Base-by-base conservation (phyloP, 2,888 invertebrate species). In the Anarsia innoxiella region DNA sequence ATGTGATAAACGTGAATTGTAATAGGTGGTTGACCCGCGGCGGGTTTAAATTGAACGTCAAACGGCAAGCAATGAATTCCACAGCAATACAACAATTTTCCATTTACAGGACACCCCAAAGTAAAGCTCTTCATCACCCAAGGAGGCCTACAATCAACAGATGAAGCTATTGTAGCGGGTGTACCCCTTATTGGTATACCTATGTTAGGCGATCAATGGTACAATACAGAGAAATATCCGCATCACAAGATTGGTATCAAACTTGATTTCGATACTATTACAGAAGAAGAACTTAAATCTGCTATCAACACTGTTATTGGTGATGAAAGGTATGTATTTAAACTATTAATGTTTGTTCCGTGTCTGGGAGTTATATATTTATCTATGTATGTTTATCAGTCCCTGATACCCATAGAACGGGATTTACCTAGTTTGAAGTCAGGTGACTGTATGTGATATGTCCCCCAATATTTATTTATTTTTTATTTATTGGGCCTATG, bases 121-220 rank as follows among this genome's bases (percentile, higher is more conserved):
- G 39, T 85, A 0, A 83, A 79, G 46, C 12, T 65, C 1, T 67
- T 66, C 1, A 16, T 35, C 6, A 35, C 29, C 5, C 36, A 23
- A 36, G 35, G 35, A 8, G 35, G 35, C 4, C 27, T 35, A 2
- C 35, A 35, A 16, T 35, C 35, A 1, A 35, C 78, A 1, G 80
- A 83, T 35, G 85, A 86, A 51, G 66, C 83, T 0, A 71, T 85
- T 11, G 51, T 54, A 4, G 71, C 73, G 9, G 70, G 69, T 15
- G 72, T 80, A 1, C 82, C 84, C 0, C 45, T 85, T 1, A 43
- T 85, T 1, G 79, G 69, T 4, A 48, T 85, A 8, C 80, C 83
- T 0, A 67, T 84, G 51, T 44, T 76, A n/a, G 72, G 58, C 1
- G 86, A 86, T 41, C 84, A 84, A 41, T 68, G 69, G 57, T 67